phyloP scores from a whole-genome alignment of 2,113 vertebrate species.

The Hepsetus odoe region DNA sequence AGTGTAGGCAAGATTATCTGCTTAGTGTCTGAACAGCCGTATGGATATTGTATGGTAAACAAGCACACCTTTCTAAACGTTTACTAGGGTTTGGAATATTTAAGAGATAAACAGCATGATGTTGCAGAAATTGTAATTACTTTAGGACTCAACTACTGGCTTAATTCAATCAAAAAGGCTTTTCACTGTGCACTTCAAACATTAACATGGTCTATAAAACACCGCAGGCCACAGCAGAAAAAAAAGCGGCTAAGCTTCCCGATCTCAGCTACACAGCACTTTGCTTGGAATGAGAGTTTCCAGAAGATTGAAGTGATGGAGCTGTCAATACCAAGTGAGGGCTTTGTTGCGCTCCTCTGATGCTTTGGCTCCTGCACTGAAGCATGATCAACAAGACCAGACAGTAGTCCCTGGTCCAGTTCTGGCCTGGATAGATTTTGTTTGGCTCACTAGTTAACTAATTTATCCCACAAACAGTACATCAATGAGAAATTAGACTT shows the following conservation, averaged over 20 bases:
- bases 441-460: not conserved
- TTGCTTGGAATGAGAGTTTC: constrained; percentile 63
- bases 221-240: constrained; percentile 64
- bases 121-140: constrained; percentile 32
- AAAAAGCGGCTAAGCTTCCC: constrained; percentile 64
- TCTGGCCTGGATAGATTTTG: not conserved
- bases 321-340: constrained; percentile 44
- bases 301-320: constrained; percentile 40
- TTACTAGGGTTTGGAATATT: not conserved
- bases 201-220: constrained; percentile 69
- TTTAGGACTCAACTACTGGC: constrained; percentile 51
- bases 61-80: not conserved
- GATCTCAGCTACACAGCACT: constrained; percentile 67
- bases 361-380: not conserved
- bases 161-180: constrained; percentile 69
- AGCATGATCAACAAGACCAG: not conserved
- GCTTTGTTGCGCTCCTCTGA: constrained; percentile 28
- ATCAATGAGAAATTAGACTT: not conserved
- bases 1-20: not conserved
- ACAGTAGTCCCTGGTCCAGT: not conserved
- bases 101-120: constrained; percentile 25
- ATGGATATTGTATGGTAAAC: not conserved
- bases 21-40: not conserved
- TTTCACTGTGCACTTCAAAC: constrained; percentile 61
- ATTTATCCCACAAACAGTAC: not conserved